A percentile compares a stretch with the other conserved stretches of the same genome.
phyloP scores from a whole-genome alignment of 2,113 vertebrate genomes.

The Pseudorasbora parva region DNA sequence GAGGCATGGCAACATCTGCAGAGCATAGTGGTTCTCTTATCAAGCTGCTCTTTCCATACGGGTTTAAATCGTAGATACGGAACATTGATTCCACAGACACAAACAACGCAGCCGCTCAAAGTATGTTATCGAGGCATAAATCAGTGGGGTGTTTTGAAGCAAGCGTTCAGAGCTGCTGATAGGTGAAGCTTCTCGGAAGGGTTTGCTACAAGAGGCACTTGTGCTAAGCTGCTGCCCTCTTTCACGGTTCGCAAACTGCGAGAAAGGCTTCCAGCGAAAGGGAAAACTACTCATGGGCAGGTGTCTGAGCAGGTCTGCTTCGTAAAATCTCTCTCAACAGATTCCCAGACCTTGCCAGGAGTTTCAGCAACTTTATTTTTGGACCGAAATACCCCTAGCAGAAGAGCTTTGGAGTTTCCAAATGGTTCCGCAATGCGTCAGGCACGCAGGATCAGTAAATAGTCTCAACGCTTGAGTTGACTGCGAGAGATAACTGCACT shows the following conservation, averaged over 20 bases:
- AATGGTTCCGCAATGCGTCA: slow-evolving; percentile 53
- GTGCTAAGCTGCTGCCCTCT: slow-evolving; percentile 37
- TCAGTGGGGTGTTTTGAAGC: slow-evolving; percentile 1
- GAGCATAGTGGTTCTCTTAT: slow-evolving; percentile 34
- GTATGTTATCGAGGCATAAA: slow-evolving; percentile 20
- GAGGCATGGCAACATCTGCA: slow-evolving; percentile 18
- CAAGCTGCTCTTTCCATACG: slow-evolving; percentile 26
- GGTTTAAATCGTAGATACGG: slow-evolving; percentile 23
- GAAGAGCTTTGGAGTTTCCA: slow-evolving; percentile 59
- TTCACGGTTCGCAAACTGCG: slow-evolving; percentile 32
- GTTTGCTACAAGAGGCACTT: slow-evolving; percentile 11
- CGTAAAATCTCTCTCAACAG: slow-evolving; percentile 31
- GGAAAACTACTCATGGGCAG: slow-evolving; percentile 22
- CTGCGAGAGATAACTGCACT: slow-evolving; percentile 52
- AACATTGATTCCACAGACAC: slow-evolving; percentile 24
- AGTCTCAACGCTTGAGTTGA: slow-evolving; percentile 30
- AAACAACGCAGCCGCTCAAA: slow-evolving; percentile 12
- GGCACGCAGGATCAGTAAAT: slow-evolving; percentile 51
- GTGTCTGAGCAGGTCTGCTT: slow-evolving; percentile 47
- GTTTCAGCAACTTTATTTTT: slow-evolving; percentile 52
- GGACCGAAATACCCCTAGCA: slow-evolving; percentile 42
- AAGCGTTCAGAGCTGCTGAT: neutral
- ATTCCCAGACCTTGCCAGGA: slow-evolving; percentile 46
- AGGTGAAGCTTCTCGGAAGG: slow-evolving; percentile 6
- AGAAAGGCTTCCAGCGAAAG: slow-evolving; percentile 12